Base-by-base conservation (phyloP, 2,113 vertebrate genomes). In the Malurus melanocephalus region DNA sequence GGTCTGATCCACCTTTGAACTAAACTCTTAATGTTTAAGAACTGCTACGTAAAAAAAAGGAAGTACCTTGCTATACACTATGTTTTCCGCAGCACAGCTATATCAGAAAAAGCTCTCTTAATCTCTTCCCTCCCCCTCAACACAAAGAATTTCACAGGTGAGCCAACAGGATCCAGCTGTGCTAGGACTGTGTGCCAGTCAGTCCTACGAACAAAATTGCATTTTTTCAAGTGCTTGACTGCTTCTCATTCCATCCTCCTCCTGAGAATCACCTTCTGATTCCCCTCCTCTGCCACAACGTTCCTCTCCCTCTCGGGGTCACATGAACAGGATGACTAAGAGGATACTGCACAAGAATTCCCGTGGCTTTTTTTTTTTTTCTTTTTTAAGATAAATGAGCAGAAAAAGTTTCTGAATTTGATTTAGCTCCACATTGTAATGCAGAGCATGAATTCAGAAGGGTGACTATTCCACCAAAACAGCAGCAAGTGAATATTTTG, bases 101-200 rank as follows among this genome's bases (percentile, higher is more conserved):
- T 53, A 66, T 0, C 2, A 46, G 61, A 64, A 83, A 90, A 77
- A 90, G 26, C 46, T 33, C n/a, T 81, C 33, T 55, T 56, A 59
- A 84, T 55, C 82, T 66, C 46, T 38, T 81, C 27, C 55, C 69
- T 72, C 33, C 59, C 18, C 28, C 38, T 68, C 3, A 2, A 2
- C 19, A 42, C 22, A 48, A 92, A 57, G 80, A 93, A 92, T 94
- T 90, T 74, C 84, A 56, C 77, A 94, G 91, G 92, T 88, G 81
- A 91, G 75, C 72, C 90, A 93, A 87, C 40, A 85, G 28, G 76
- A 92, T 89, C 87, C 74, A 81, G 45, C 83, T 62, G 78, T 35
- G 66, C 60, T 88, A 60, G 1, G 9, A 76, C 46, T 43, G 43
- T 45, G 64, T 91, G 82, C 89, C 66, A 88, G 80, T 68, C 82